Evolutionary conservation across 1,140 invertebrate species (phyloP).

Genomic region (Drosophila virilis): DNA sequence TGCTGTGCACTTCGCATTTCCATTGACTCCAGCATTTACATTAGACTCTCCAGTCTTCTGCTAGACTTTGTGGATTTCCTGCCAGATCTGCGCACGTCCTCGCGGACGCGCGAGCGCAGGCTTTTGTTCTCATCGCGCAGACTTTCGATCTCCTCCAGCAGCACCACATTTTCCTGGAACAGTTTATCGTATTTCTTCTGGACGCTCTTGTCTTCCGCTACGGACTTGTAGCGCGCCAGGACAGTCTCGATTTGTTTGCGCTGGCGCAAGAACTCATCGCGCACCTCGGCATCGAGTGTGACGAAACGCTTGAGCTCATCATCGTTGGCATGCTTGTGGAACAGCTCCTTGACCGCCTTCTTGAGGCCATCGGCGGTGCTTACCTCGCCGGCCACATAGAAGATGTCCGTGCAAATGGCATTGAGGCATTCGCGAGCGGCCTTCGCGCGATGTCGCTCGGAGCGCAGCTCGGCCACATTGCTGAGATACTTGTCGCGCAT

Average conservation of each 20-base stretch:
- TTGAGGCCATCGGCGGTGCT: conserved; percentile 92
- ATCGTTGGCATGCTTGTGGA: conserved; percentile 87
- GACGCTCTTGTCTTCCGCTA: conserved; percentile 58
- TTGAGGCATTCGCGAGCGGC: conserved; percentile 89
- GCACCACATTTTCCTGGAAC: conserved; percentile 89
- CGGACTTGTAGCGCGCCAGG: conserved; percentile 86
- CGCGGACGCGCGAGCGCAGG: conserved; percentile 48
- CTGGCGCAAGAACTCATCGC: conserved; percentile 91
- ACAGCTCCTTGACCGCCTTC: conserved; percentile 88
- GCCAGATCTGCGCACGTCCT: conserved; percentile 41
- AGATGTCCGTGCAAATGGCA: conserved; percentile 91
- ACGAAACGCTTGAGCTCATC: conserved; percentile 87
- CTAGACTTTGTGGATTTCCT: not conserved
- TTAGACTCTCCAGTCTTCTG: no score
- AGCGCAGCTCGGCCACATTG: conserved; percentile 88
- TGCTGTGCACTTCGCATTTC: not conserved
- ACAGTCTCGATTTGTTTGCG: conserved; percentile 91
- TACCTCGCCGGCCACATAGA: conserved; percentile 90
- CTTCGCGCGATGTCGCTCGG: conserved; percentile 87
- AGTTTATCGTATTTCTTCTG: conserved; percentile 74
- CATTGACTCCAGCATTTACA: not conserved
- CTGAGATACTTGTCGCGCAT: conserved; percentile 90
- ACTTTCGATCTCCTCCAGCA: conserved; percentile 87
- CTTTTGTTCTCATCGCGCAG: conserved; percentile 56
- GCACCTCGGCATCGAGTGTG: conserved; percentile 89